Base-by-base conservation (phyloP, 1,140 invertebrate species). In the Sinonovacula constricta region DNA sequence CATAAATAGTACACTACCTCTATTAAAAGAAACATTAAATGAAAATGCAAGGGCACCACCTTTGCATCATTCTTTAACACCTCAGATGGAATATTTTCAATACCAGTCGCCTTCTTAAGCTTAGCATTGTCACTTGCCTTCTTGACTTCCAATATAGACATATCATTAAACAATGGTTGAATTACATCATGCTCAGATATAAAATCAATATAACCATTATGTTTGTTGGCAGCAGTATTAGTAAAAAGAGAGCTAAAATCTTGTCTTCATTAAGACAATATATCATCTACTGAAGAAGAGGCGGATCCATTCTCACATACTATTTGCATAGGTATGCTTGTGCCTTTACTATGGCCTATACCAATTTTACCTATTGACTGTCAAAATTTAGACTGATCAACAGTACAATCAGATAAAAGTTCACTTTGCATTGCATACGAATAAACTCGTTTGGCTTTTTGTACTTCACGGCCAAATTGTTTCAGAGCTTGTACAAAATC, bases 151-250 rank as follows among this genome's bases (percentile, higher is more conserved):
- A 51, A 28, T 30, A 67, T 31, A 7, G 45, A 67, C 2, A 67
- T 51, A 51, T 30, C 80, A 76, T 51, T 72, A 74, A 5, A 66
- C 59, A 33, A 49, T n/a, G 22, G 66, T 60, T 3, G 63, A 24
- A 15, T 81, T 28, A 15, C 70, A 62, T 28, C 78, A 72, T 10
- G 63, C 79, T 30, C 77, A 10, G 39, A 66, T 70, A 24, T 63
- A 22, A 2, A 71, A 2, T 1, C 56, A 70, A 26, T 77, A 65
- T 30, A 3, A 15, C 2, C 18, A 12, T 22, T 77, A 26, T 22
- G 54, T 33, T 56, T 56, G 22, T 24, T 56, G 24, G 7, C 24
- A 56, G 10, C 24, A 56, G 24, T 56, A 7, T 56, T 60, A 28
- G 10, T 63, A 10, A 60, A 60, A 7, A 60, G 5, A 60, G 57